Base-by-base conservation (phyloP, 2,113 vertebrate species). In the Alectura lathami region DNA sequence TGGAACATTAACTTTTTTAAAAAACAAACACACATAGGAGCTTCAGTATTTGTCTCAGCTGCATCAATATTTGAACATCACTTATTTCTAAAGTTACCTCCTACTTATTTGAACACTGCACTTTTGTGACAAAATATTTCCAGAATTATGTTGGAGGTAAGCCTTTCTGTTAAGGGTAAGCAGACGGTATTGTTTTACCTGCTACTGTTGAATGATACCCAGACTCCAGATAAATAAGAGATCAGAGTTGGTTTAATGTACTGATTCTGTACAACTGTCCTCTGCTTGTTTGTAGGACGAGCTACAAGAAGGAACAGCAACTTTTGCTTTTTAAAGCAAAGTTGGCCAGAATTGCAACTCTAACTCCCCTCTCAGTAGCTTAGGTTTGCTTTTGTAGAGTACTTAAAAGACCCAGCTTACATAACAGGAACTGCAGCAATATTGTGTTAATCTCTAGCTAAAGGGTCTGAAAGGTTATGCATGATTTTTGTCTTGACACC, bases 21-120 rank as follows among this genome's bases (percentile, higher is more conserved):
- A 64, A n/a, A n/a, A n/a, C n/a, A n/a, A n/a, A n/a, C n/a, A 57
- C 11, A 17, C 0, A 0, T 15, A 32, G 23, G 43, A 72, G 20
- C 7, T 59, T 69, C 29, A 62, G 17, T 64, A 17, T 78, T 83
- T 85, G 27, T 87, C 42, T 70, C 17, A 20, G 15, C 30, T 73
- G 9, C 62, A 29, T 59, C 34, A 40, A 2, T 67, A 51, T 66
- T 88, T 81, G 64, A 75, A 67, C 0, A 6, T 36, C 40, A 2
- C 6, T 16, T 26, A 2, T 79, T 64, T 84, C 36, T 89, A 3
- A 74, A 91, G 40, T 82, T 66, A 13, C 13, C 22, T 57, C 3
- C 9, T 87, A 66, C n/a, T 79, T 53, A 20, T 40, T 82, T 47
- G 29, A 69, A 30, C 6, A 11, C 29, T 59, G 26, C 9, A 21